These are phyloP conservation scores for Emydocephalus ijimae DNA, from an alignment of 2,113 vertebrate species.

Conservation along the genomic window DNA sequence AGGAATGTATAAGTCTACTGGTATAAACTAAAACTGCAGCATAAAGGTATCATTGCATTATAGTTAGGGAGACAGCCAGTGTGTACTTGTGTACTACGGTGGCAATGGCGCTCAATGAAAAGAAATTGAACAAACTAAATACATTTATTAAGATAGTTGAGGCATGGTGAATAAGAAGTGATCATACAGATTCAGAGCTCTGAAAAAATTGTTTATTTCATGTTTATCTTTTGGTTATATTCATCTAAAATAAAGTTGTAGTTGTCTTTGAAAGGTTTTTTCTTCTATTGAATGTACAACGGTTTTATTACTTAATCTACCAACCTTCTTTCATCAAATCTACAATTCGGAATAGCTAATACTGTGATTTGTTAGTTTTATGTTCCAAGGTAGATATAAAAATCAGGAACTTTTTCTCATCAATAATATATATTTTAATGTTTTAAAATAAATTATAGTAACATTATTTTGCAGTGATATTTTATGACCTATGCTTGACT, in stretches of 20 bases:
- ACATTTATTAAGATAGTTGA: neutral
- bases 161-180: neutral
- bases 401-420: conserved; percentile 23
- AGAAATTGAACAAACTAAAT: neutral
- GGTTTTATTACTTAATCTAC: neutral
- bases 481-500: conserved; percentile 65
- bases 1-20: neutral
- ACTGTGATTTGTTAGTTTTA: neutral
- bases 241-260: neutral
- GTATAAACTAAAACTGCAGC: neutral
- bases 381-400: neutral
- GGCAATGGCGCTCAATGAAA: neutral
- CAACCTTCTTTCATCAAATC: neutral
- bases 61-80: neutral
- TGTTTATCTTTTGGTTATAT: neutral
- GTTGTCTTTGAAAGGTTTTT: neutral
- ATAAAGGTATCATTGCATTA: neutral
- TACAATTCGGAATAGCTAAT: neutral
- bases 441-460: conserved; percentile 55
- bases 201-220: neutral
- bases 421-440: conserved; percentile 49
- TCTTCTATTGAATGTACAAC: neutral
- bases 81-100: neutral
- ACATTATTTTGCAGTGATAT: conserved; percentile 51
- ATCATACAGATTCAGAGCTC: neutral